Conservation (phyloP, 2,797 vertebrate species). For the Onychomys torridus region DNA sequence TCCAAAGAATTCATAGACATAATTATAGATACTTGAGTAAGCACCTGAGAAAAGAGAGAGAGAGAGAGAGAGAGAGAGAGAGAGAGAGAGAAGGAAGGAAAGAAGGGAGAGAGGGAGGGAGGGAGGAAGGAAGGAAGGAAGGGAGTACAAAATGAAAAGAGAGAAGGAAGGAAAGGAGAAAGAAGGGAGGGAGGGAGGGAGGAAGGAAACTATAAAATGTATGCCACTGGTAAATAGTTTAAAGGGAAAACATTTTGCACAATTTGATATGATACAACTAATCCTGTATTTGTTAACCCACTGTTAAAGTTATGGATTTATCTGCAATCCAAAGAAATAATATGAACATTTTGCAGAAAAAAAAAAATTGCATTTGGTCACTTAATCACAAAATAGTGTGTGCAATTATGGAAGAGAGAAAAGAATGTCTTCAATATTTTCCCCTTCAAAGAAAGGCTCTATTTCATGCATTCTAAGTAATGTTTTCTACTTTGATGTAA, state of each 20-base stretch:
- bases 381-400: neutral
- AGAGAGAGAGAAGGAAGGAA: too few relatives aligned
- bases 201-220: neutral
- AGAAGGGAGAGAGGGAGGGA: fast-evolving
- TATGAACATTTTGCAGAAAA: neutral
- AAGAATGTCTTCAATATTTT: neutral
- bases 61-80: too few relatives aligned
- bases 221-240: neutral
- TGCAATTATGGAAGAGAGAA: neutral
- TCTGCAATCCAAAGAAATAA: slow-evolving; percentile 27
- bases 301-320: neutral
- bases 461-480: neutral
- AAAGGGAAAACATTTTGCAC: neutral
- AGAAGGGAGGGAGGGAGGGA: neutral
- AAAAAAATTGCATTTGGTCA: neutral
- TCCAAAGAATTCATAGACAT: neutral
- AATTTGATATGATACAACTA: neutral
- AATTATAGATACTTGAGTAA: neutral
- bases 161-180: too few relatives aligned
- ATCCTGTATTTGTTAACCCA: neutral
- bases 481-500: neutral
- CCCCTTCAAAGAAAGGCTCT: neutral
- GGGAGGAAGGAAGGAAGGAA: neutral
- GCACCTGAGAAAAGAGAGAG: neutral
- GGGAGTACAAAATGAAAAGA: fast-evolving